Conservation (phyloP, 2,797 vertebrate species). For the Premnoplex brunnescens region DNA sequence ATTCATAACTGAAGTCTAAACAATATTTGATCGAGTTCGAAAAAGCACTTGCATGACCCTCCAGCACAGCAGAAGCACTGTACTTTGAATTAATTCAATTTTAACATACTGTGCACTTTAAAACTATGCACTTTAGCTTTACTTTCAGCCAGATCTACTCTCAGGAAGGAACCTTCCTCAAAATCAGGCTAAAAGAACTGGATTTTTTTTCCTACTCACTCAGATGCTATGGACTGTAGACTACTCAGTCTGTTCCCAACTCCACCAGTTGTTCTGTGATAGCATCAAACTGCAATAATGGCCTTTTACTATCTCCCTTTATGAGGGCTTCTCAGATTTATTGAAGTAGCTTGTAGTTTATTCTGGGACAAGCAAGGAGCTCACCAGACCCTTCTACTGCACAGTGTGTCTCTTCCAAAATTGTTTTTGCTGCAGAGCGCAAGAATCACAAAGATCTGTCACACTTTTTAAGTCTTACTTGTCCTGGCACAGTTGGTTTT, state of each 20-base stretch:
- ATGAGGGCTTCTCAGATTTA: not conserved
- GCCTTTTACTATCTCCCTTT: not conserved
- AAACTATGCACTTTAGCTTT: not conserved
- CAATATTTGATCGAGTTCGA: not conserved
- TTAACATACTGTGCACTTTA: not conserved
- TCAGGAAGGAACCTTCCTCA: not conserved
- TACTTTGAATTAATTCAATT: not conserved
- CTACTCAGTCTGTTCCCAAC: not conserved
- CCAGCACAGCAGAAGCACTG: not conserved
- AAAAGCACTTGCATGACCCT: not conserved
- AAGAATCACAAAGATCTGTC: not conserved
- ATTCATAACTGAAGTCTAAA: not conserved
- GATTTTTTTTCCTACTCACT: not conserved
- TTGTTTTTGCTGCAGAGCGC: not conserved
- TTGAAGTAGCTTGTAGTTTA: not conserved
- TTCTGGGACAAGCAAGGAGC: not conserved
- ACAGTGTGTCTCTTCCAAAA: rapidly evolving
- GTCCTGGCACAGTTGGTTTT: not conserved
- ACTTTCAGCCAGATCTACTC: not conserved
- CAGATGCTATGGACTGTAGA: not conserved
- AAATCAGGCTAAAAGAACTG: not conserved
- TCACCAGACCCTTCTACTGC: not conserved
- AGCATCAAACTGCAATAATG: not conserved
- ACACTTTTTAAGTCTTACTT: not conserved
- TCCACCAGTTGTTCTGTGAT: not conserved